These are phyloP conservation scores for Pagetopsis macropterus DNA, from an alignment of 2,797 vertebrate species.

Conservation along the genomic window DNA sequence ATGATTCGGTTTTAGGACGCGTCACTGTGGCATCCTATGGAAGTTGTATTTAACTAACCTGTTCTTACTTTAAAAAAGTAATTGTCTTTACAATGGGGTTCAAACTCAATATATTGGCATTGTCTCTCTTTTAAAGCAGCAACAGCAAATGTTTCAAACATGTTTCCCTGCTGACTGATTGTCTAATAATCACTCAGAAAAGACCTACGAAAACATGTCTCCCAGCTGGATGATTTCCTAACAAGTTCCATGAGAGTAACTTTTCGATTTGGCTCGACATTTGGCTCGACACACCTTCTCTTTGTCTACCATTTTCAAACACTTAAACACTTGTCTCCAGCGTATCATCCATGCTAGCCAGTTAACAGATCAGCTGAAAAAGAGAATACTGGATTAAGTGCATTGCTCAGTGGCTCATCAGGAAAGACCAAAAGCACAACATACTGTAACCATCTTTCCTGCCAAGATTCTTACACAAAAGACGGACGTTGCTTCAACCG, in stretches of 20 bases:
- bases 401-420: constrained; percentile 12
- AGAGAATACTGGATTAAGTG: constrained; percentile 6
- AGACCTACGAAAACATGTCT: constrained; percentile 28
- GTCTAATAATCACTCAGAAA: constrained; percentile 26
- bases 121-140: constrained; percentile 13
- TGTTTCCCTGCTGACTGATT: constrained; percentile 24
- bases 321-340: constrained; percentile 18
- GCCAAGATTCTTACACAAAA: constrained; percentile 19
- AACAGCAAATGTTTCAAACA: constrained; percentile 43
- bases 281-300: constrained; percentile 32
- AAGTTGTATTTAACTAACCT: not conserved
- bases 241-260: constrained; percentile 31
- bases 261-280: not conserved
- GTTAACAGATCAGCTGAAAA: constrained; percentile 20
- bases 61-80: constrained; percentile 1
- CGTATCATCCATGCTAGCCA: constrained; percentile 2
- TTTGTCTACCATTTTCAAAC: constrained; percentile 23
- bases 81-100: constrained; percentile 29
- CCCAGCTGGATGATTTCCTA: constrained; percentile 44
- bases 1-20: too few species aligned
- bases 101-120: constrained; percentile 38
- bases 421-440: constrained; percentile 3
- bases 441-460: not conserved
- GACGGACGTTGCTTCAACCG: constrained; percentile 5
- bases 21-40: constrained; percentile 1